A percentile compares a stretch with the other conserved stretches of the same genome.
Evolutionary conservation across 2,888 invertebrate species (phyloP).

Genomic region (Drosophila anomalata): DNA sequence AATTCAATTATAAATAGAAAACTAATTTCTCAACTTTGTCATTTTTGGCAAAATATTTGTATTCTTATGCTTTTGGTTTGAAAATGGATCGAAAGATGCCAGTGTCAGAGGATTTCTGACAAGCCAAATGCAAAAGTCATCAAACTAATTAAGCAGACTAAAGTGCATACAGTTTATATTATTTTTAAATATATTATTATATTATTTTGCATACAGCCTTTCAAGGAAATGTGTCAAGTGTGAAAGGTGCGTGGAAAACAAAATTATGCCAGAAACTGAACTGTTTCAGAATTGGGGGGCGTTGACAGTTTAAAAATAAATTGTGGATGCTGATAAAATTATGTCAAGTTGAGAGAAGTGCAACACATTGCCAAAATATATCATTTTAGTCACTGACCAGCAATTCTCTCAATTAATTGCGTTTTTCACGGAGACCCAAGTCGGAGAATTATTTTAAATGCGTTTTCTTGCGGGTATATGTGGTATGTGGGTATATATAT

Average conservation of each 20-base stretch:
- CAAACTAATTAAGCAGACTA: slow-evolving; percentile 32
- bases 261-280: slow-evolving; percentile 15
- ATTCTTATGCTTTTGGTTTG: background rate
- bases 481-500: background rate
- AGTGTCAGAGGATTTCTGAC: slow-evolving; percentile 20
- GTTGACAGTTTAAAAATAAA: slow-evolving; percentile 29
- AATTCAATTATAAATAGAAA: slow-evolving; percentile 23
- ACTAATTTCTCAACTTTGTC: slow-evolving; percentile 14
- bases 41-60: slow-evolving; percentile 28
- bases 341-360: slow-evolving; percentile 35
- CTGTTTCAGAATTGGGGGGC: slow-evolving; percentile 16
- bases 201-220: slow-evolving; percentile 6
- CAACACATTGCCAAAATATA: slow-evolving; percentile 12
- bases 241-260: slow-evolving; percentile 4
- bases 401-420: slow-evolving; percentile 17
- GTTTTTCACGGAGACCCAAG: slow-evolving; percentile 2
- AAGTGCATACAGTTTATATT: slow-evolving; percentile 1
- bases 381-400: slow-evolving; percentile 38
- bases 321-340: slow-evolving; percentile 20
- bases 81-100: slow-evolving; percentile 5
- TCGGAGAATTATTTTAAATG: slow-evolving; percentile 11
- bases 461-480: slow-evolving; percentile 3
- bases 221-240: slow-evolving; percentile 32
- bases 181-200: slow-evolving; percentile 1
- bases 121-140: slow-evolving; percentile 26